These are phyloP conservation scores for Rhopalosiphum nymphaeae DNA, from an alignment of 2,888 invertebrate genomes.

Conservation along the genomic window DNA sequence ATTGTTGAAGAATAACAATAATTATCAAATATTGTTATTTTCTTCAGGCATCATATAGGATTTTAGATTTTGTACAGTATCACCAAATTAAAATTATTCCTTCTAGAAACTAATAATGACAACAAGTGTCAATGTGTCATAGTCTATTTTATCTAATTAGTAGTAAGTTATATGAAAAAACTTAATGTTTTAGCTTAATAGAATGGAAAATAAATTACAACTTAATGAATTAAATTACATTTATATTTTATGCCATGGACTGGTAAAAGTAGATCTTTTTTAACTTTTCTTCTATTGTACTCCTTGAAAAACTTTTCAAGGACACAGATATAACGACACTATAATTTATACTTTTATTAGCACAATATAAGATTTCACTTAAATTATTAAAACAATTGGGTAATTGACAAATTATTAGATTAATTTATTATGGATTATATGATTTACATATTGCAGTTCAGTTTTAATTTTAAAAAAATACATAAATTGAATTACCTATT, in stretches of 20 bases:
- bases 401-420: not conserved
- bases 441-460: not conserved
- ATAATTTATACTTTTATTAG: not conserved
- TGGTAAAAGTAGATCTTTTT: slow-evolving; percentile 2
- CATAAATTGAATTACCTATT: not conserved
- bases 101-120: no score
- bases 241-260: not conserved
- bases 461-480: slow-evolving; percentile 13
- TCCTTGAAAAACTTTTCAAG: slow-evolving; percentile 28
- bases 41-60: no score
- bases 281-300: not conserved
- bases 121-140: not conserved
- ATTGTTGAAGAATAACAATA: no score
- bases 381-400: not conserved
- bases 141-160: not conserved
- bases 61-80: no score
- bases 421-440: not conserved
- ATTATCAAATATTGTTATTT: no score
- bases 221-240: not conserved
- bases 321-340: not conserved
- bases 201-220: not conserved
- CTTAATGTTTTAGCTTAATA: not conserved
- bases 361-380: not conserved
- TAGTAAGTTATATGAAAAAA: not conserved
- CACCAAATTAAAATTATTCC: no score